Evolutionary conservation across 1,140 invertebrate genomes (phyloP), one percentile per base, ranked within the genome.

Genomic region (Augochlora pura): DNA sequence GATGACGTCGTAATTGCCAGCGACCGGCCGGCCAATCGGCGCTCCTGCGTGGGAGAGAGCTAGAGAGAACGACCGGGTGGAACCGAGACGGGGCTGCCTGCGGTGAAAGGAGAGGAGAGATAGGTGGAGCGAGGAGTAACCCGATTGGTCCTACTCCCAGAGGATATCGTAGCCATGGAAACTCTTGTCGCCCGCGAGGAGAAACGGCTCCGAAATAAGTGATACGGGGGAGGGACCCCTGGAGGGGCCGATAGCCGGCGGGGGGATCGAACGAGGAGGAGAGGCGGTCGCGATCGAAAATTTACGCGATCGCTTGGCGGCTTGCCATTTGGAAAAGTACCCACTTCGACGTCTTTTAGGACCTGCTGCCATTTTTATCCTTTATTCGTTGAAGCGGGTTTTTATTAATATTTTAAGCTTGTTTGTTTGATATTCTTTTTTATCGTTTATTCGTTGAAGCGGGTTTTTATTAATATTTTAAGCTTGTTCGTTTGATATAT

Each of bases 161-260:
- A 81, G 88, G 88, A 87, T 84, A 89, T 87, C 86, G 89, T 91
- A 88, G 85, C 89, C 89, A 91, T 91, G 89, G 89, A 83, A 86
- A 89, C 90, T 79, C 57, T 77, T 59, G 75, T 80, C 52, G 69
- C 46, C 46, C 60, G 54, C 38, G 70, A 73, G 60, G 57, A 80
- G 54, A 80, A 76, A 66, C 66, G 49, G 68, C 54, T 83, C 70
- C 62, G 64, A 86, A 88, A 87, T 88, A 84, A 83, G 83, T 76
- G 76, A 76, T 62, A 82, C 57, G 46, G 46, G 46, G 68, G 23
- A 69, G 59, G 77, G 52, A 69, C 64, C 6, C 14, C 16, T 57
- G 72, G 79, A 57, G 59, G 67, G 42, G 66, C 49, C 23, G 67
- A 83, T 75, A 65, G 63, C 27, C 60, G 52, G 54, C 21, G 6